Evolutionary conservation across 2,888 invertebrate genomes (phyloP).

Genomic region (Dynastes hyllus): DNA sequence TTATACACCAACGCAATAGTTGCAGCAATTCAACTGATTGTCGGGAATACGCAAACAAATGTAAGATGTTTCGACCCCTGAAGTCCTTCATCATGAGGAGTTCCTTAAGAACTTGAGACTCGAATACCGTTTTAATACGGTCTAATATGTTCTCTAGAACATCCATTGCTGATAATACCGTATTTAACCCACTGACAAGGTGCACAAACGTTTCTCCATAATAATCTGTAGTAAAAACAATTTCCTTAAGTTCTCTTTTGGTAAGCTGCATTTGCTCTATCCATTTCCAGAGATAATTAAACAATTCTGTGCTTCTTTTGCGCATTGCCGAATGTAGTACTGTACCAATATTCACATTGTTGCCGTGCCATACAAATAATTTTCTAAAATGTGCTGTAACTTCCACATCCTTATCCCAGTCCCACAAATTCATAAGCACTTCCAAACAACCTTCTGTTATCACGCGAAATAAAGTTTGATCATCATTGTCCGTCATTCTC

Average conservation of each 20-base stretch:
- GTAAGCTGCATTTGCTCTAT: not conserved
- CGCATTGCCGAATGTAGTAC: not conserved
- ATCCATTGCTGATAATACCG: not conserved
- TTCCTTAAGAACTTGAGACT: not conserved
- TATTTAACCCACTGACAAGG: not conserved
- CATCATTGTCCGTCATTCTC: not conserved
- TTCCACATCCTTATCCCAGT: not conserved
- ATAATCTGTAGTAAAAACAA: not conserved
- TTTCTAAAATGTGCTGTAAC: not conserved
- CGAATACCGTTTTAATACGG: not conserved
- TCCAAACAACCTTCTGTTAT: not conserved
- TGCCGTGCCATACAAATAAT: not conserved
- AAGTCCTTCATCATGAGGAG: not conserved
- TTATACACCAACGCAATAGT: slow-evolving; percentile 1
- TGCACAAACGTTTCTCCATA: not conserved
- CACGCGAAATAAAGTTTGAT: not conserved
- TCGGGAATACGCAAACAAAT: not conserved
- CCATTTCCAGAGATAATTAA: not conserved
- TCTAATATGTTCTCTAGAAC: not conserved
- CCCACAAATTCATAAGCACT: not conserved
- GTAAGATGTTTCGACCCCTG: not conserved
- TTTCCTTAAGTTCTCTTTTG: not conserved
- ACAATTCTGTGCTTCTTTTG: not conserved
- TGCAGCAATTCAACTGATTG: not conserved
- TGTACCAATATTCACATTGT: not conserved